These are phyloP conservation scores for Montipora capricornis DNA, from an alignment of 64 coral and sea anemone genomes.

Conservation along the genomic window DNA sequence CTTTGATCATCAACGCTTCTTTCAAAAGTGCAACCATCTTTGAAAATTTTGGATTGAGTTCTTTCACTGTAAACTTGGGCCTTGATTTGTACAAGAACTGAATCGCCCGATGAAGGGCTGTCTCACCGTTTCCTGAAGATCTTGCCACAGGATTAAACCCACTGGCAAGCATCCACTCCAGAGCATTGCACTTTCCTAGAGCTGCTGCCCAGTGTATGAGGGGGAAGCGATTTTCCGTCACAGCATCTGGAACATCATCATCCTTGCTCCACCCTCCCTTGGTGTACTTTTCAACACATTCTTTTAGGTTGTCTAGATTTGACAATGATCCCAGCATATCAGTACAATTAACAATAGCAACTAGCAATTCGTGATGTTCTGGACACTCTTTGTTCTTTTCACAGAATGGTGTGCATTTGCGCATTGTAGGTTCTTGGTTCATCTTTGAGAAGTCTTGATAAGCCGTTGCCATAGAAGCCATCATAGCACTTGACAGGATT, in stretches of 20 bases:
- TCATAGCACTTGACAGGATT: not conserved
- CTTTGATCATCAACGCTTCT: conserved; percentile 85
- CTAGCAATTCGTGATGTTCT: conserved; percentile 94
- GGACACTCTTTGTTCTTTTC: conserved; percentile 93
- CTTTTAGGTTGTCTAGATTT: conserved; percentile 91
- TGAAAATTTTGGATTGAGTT: conserved; percentile 93
- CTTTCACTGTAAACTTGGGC: conserved; percentile 91
- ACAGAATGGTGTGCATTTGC: conserved; percentile 97
- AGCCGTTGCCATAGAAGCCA: conserved; percentile 36
- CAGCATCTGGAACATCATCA: conserved; percentile 95
- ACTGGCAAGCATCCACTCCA: conserved; percentile 96
- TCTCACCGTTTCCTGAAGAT: conserved; percentile 87
- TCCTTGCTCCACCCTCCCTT: conserved; percentile 96
- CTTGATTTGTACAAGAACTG: conserved; percentile 80
- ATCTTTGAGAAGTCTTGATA: conserved; percentile 59
- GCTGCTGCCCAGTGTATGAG: conserved; percentile 97
- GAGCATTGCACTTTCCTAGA: conserved; percentile 91
- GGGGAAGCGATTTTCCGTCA: conserved; percentile 84
- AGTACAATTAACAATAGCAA: conserved; percentile 95
- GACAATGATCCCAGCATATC: conserved; percentile 92
- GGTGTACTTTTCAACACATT: conserved; percentile 88
- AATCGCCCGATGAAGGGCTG: conserved; percentile 86
- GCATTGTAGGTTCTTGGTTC: conserved; percentile 77
- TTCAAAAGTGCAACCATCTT: conserved; percentile 86
- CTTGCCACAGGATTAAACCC: conserved; percentile 82